These are phyloP conservation scores for Cynopterus brachyotis DNA, from an alignment of 2,113 vertebrate species.

Conservation along the genomic window DNA sequence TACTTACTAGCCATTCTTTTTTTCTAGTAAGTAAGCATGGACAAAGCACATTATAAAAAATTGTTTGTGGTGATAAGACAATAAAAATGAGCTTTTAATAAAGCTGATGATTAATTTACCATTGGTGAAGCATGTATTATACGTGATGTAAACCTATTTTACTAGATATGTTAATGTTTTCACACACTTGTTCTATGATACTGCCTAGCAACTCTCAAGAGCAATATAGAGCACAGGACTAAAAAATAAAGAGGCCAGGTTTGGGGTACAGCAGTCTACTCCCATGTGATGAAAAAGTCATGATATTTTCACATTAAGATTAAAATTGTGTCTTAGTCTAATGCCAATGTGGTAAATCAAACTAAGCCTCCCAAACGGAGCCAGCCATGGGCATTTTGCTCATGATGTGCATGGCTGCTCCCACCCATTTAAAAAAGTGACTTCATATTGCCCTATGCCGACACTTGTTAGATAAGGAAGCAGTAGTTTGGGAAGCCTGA, in stretches of 20 bases:
- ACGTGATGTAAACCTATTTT: not conserved
- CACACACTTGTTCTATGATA: not conserved
- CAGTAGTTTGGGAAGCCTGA: not conserved
- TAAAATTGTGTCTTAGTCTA: not conserved
- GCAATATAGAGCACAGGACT: not conserved
- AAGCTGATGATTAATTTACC: not conserved
- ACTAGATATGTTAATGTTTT: not conserved
- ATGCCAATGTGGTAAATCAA: not conserved
- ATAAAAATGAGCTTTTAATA: not conserved
- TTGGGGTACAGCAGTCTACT: not conserved
- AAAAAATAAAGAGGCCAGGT: not conserved
- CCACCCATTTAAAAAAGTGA: not conserved
- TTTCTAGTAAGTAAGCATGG: not conserved
- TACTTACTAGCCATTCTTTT: not conserved
- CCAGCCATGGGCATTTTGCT: not conserved
- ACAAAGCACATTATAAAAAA: not conserved
- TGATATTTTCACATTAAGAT: not conserved
- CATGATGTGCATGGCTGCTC: not conserved
- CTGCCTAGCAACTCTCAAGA: not conserved
- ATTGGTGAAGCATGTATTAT: not conserved
- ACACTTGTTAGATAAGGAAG: not conserved
- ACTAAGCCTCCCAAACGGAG: not conserved
- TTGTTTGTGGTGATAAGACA: not conserved
- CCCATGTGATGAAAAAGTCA: not conserved
- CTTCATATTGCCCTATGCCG: not conserved